Evolutionary conservation across 2,113 vertebrate species (phyloP), one percentile per base, ranked within the genome.

Genomic region (Brevimyrus niger): DNA sequence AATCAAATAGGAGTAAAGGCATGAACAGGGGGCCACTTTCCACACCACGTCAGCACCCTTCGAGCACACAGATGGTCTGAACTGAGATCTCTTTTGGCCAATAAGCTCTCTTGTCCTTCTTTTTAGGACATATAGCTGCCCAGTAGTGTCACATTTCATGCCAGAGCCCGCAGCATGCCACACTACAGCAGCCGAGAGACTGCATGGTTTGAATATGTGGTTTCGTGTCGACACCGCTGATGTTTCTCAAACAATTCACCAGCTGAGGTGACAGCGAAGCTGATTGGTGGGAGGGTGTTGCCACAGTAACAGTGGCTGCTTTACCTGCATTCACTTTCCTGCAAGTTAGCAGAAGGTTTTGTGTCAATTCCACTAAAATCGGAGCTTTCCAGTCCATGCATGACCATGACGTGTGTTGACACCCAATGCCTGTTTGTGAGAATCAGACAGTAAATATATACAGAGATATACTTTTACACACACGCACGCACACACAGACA

Each of bases 321-420:
- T 21, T 47, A 50, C 44, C 83, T 50, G n/a, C 83, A 50, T 27
- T 86, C 44, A 11, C 23, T 86, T 86, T 50, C 44, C n/a, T 86
- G 82, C 82, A 47, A 85, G 82, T 85, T 85, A 44, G 42, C 73
- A 80, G 35, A 80, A 38, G 73, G 31, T 86, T 27, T 80, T 85
- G 21, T 86, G 47, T 48, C 44, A 86, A 48, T 86, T 86, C 83
- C 47, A 48, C 21, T 47, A 27, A 86, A 86, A 86, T 86, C n/a
- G 2, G 11, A 50, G 83, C 21, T 21, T 48, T 50, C 19, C 73
- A 31, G 73, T 19, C 73, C 1, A 0, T 80, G 73, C 35, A 42
- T 80, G 5, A 80, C 73, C 61, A 69, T 69, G 73, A 76, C 4
- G 17, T 35, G 11, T 76, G 35, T 19, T 76, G 31, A 38, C 73